Base-by-base conservation (phyloP, 2,797 vertebrate species). In the Sarcoramphus papa region DNA sequence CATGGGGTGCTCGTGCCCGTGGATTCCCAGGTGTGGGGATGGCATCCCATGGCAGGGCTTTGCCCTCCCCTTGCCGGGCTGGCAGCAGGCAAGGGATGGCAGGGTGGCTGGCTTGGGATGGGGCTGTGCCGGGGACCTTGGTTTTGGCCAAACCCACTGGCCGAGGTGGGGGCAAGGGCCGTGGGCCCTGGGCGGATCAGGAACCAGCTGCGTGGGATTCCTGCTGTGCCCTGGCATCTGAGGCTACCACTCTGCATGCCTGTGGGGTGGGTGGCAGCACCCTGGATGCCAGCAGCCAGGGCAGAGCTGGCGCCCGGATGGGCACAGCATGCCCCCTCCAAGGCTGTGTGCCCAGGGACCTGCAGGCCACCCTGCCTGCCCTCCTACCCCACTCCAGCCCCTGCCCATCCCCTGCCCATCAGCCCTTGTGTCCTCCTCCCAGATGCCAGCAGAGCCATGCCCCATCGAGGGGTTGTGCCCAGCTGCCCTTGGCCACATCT, bases 1-100 rank as follows among this genome's bases (percentile, higher is more conserved):
- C 19, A 4, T 1, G 18, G 45, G 35, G 4, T 59, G 15, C 0
- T 0, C 12, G 19, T 45, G 43, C 33, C n/a, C 25, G 0, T 8
- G 56, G 31, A 22, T 74, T 51, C 18, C 17, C 37, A 62, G 50
- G 45, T 1, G 1, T 0, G 0, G 37, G 5, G 17, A 18, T 33
- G 63, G 57, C 51, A 86, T 20, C 50, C 13, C 3, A 18, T 6
- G 40, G 56, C 63, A 83, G 25, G n/a, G 23, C 41, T 85, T 35
- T 82, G 35, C 35, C 33, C 35, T 79, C 31, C 15, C 21, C 2
- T 69, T 43, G 41, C 48, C 3, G 4, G 24, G 28, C 12, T 75
- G 68, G 35, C 4, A 1, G 31, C 35, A 37, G 25, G 28, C 28
- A 37, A 27, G 8, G 59, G 40, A 14, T 6, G 1, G 28, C 51